Evolutionary conservation across 2,797 vertebrate species (phyloP), one percentile per base, ranked within the genome.

Genomic region (Columba guinea): DNA sequence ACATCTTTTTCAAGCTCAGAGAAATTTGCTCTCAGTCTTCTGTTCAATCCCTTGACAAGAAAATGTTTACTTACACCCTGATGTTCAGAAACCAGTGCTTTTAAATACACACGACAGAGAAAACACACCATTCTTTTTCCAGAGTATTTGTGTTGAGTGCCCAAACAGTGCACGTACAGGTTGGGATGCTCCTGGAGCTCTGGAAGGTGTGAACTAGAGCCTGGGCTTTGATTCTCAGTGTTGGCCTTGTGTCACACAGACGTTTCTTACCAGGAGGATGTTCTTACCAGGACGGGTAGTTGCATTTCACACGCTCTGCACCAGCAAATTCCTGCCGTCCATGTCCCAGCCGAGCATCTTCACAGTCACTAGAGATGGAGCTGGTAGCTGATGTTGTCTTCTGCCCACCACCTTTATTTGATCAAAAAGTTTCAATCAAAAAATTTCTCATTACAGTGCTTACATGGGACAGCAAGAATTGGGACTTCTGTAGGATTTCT

Each of bases 231-330:
- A 30, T 32, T 14, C 39, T n/a, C 9, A 41, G 39, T 3, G 46
- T 39, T 55, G 46, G 35, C 51, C 12, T 24, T 56, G 35, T 6
- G 3, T 19, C 34, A 24, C 37, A 32, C 39, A 39, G 35, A 22
- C 0, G 2, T n/a, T 65, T 69, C 60, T 44, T 48, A 52, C 24
- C 15, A 30, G 24, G 16, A 52, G 52, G 49, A 58, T 13, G 14
- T 53, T 82, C n/a, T 24, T 49, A 53, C 11, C 23, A 44, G 55
- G 21, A 27, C 18, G 24, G 22, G 41, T 23, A n/a, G 23, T 60
- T 55, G 14, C 37, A 37, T 49, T 49, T 52, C 32, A 63, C 18
- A 8, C 0, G 0, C 51, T 7, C 1, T 4, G 13, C 22, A 48
- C n/a, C 22, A 41, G 32, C 26, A 9, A 55, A 34, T 15, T 34